Percentiles rank a stretch among this genome's conserved stretches.
Evolutionary conservation across 2,888 invertebrate species (phyloP).

Genomic region (Ryuthela nishihirai): DNA sequence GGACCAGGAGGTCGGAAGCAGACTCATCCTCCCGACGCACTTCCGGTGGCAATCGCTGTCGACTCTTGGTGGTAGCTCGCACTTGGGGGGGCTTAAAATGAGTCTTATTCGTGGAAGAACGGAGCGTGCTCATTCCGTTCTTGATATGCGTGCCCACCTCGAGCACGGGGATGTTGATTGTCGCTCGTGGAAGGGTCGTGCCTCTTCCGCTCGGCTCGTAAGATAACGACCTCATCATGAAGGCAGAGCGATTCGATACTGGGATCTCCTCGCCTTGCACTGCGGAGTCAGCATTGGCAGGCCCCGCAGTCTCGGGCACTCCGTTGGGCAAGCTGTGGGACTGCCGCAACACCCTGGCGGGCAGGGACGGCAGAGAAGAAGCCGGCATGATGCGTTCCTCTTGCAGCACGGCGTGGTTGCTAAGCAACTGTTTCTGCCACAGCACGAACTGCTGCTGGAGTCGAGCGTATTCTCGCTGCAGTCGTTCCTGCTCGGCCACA

Average conservation of each 20-base stretch:
- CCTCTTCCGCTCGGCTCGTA: slow-evolving; percentile 17
- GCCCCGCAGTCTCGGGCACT: background rate
- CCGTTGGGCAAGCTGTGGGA: slow-evolving; percentile 33
- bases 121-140: slow-evolving; percentile 18
- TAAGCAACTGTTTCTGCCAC: slow-evolving; percentile 32
- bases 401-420: slow-evolving; percentile 28
- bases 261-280: background rate
- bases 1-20: too few species aligned
- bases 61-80: slow-evolving; percentile 19
- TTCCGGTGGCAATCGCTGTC: slow-evolving; percentile 34
- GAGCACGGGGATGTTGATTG: slow-evolving; percentile 21
- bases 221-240: slow-evolving; percentile 23
- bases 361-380: too few species aligned
- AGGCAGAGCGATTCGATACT: background rate
- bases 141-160: slow-evolving; percentile 7
- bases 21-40: slow-evolving; percentile 26
- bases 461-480: slow-evolving; percentile 29
- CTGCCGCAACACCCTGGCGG: slow-evolving; percentile 20
- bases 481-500: slow-evolving; percentile 25
- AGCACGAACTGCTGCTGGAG: slow-evolving; percentile 32
- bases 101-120: slow-evolving; percentile 28
- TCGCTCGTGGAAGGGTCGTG: slow-evolving; percentile 14
- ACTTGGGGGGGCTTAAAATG: slow-evolving; percentile 35
- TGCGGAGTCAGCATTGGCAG: background rate
- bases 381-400: slow-evolving; percentile 24